Evolutionary conservation across 2,797 vertebrate species (phyloP).

Genomic region (Simalia tracyae): DNA sequence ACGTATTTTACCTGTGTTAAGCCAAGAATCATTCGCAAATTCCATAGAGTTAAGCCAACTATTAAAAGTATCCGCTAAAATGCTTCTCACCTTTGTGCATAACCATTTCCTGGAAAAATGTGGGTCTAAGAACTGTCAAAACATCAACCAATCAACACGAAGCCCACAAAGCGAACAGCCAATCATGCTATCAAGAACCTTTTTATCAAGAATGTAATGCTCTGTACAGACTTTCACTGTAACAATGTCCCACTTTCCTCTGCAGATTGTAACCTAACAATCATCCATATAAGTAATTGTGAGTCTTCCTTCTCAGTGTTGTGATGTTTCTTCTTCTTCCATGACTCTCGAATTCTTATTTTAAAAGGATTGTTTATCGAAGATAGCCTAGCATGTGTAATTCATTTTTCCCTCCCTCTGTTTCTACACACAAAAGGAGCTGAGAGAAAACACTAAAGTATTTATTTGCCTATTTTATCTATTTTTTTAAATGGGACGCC

Average conservation of each 20-base stretch:
- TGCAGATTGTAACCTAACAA: not conserved
- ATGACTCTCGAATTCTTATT: not conserved
- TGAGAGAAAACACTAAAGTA: not conserved
- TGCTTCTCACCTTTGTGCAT: not conserved
- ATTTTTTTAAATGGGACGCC: not conserved
- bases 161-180: not conserved
- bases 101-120: not conserved
- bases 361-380: not conserved
- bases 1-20: not conserved
- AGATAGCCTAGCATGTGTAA: not conserved
- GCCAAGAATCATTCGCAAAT: not conserved
- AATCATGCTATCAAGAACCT: not conserved
- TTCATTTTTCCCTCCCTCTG: not conserved
- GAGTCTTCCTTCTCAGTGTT: not conserved
- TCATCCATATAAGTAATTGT: not conserved
- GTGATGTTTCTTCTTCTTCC: not conserved
- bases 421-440: not conserved
- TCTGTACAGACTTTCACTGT: not conserved
- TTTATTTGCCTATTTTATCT: not conserved
- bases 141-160: not conserved
- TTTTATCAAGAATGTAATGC: not conserved
- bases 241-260: not conserved
- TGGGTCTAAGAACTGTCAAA: not conserved
- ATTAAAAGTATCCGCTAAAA: not conserved
- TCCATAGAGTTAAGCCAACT: not conserved